A percentile compares a stretch with the other conserved stretches of the same genome.
These are phyloP conservation scores for Equus przewalskii DNA, from an alignment of 2,113 vertebrate genomes.

Conservation along the genomic window DNA sequence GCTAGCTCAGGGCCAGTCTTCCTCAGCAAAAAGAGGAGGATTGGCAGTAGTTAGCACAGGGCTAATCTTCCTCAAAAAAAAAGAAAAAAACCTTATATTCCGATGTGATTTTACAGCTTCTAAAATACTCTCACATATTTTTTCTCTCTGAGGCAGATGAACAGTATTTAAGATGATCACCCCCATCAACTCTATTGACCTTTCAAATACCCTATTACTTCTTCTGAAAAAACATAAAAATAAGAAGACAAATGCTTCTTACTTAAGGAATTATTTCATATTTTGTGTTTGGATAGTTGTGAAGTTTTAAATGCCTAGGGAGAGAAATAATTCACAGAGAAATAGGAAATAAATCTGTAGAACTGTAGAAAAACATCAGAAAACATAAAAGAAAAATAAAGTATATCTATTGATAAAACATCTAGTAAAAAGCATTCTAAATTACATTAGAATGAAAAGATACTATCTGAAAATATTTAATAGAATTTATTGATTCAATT, in stretches of 20 bases:
- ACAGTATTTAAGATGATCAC: neutral
- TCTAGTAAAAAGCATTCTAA: neutral
- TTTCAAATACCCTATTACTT: neutral
- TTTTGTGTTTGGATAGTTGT: neutral
- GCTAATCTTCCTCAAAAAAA: too few relatives aligned
- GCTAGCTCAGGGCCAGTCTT: too few relatives aligned
- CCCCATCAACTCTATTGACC: neutral
- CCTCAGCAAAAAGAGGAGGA: too few relatives aligned
- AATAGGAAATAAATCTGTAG: slow-evolving; percentile 27
- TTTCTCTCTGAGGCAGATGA: neutral
- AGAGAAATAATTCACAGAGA: slow-evolving; percentile 1
- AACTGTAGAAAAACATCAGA: neutral
- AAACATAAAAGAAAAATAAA: slow-evolving; percentile 29
- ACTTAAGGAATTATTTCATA: slow-evolving; percentile 30
- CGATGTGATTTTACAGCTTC: slow-evolving; percentile 8
- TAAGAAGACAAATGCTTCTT: neutral
- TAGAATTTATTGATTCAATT: neutral
- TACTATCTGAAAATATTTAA: slow-evolving; percentile 33
- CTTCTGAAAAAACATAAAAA: slow-evolving; percentile 28
- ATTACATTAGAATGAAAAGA: slow-evolving; percentile 44
- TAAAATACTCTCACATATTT: slow-evolving; percentile 29
- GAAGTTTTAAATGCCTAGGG: neutral
- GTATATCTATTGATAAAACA: neutral
- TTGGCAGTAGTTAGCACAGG: too few relatives aligned
- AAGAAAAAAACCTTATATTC: neutral